These are phyloP conservation scores for Drosophila lini DNA, from an alignment of 1,140 invertebrate species.

Conservation along the genomic window DNA sequence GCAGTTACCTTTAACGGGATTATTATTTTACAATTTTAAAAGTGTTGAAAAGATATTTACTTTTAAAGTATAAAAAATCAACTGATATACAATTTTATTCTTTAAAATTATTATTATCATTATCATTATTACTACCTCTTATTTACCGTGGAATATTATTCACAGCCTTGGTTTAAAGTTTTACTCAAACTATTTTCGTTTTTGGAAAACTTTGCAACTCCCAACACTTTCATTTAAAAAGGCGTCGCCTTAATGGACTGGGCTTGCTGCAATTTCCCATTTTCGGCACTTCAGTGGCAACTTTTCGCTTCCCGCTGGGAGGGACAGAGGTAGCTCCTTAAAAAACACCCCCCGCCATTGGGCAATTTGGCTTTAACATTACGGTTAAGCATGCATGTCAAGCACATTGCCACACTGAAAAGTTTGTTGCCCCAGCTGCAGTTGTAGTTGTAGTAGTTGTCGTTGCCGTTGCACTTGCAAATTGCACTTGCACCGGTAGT, in stretches of 20 bases:
- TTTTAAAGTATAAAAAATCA: neutral
- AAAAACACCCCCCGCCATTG: conserved; percentile 40
- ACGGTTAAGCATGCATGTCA: conserved; percentile 76
- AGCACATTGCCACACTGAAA: conserved; percentile 72
- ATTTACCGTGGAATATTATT: neutral
- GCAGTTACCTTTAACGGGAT: neutral
- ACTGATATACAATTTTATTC: no score
- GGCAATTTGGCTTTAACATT: conserved; percentile 65
- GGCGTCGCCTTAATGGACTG: neutral
- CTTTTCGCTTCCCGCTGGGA: conserved; percentile 3
- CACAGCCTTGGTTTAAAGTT: neutral
- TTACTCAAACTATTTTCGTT: neutral
- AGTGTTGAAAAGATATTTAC: neutral
- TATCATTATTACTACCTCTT: neutral
- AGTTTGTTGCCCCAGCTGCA: conserved; percentile 77
- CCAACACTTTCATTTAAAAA: conserved; percentile 2
- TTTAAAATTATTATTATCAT: no score
- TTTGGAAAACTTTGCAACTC: neutral
- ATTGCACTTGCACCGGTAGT: conserved; percentile 24
- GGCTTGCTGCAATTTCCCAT: conserved; percentile 11
- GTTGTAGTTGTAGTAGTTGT: conserved; percentile 33
- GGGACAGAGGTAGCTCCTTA: neutral
- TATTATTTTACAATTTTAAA: neutral
- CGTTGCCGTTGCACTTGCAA: conserved; percentile 36
- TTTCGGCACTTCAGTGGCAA: conserved; percentile 21